Base-by-base conservation (phyloP, 2,113 vertebrate species). In the Nycticebus coucang region DNA sequence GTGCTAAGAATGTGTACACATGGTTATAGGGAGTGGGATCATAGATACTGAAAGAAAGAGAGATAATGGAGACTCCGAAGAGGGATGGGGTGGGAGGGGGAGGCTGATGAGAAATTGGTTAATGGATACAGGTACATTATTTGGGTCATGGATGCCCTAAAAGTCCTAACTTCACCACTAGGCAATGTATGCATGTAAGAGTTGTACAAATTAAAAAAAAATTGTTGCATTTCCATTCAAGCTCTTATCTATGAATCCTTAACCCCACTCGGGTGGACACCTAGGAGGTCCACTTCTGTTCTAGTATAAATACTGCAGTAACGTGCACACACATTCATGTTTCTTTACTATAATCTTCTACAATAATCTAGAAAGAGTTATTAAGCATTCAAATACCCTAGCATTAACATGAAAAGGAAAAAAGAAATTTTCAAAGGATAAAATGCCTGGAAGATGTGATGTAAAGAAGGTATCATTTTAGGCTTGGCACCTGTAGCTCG, bases 361-460 rank as follows among this genome's bases (percentile, higher is more conserved):
- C 30, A 69, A 57, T 55, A 57, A 82, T 89, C 71, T 19, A 57
- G 79, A 62, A 26, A 69, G 75, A 91, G 55, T 59, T n/a, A 69
- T 0, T 21, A 88, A 71, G 17, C 17, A 69, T 90, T 79, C 30
- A 75, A 69, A 59, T 28, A 55, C 26, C 15, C 37, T 35, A 26
- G 28, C 50, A 22, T 59, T 91, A 57, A 60, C 64, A 14, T n/a
- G 45, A 89, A 75, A 75, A 57, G 59, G 53, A 24, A 68, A 59
- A 55, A 37, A 26, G 14, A n/a, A n/a, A 26, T 26, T 35, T 35
- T 33, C 24, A 35, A 77, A 74, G 35, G 64, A 74, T 33, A 30
- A 81, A 19, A 79, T 24, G 15, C 75, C n/a, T 85, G 68, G 66
- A 30, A 60, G 41, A 71, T 41, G 55, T 45, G 30, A 30, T 57